Conservation (phyloP, 2,113 vertebrate genomes). For the Pavo muticus region DNA sequence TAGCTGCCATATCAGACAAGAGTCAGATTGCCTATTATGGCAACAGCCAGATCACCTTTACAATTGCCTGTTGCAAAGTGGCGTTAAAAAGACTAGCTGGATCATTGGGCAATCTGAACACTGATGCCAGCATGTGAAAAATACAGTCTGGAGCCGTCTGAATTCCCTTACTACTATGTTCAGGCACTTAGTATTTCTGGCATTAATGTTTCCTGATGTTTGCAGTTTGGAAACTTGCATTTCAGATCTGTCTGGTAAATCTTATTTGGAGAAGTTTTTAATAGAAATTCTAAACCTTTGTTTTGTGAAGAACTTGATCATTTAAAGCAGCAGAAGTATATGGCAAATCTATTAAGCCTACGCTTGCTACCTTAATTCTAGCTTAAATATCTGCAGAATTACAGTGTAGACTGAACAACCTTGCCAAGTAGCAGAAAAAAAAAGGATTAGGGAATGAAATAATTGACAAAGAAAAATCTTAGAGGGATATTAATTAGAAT, state of each 20-base stretch:
- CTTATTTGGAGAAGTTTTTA: not conserved
- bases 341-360: not conserved
- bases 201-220: not conserved
- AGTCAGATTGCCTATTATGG: slow-evolving; percentile 55
- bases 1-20: not conserved
- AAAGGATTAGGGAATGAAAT: not conserved
- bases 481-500: not conserved
- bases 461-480: not conserved
- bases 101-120: not conserved
- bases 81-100: slow-evolving; percentile 58
- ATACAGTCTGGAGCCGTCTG: slow-evolving; percentile 1
- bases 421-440: not conserved
- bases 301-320: not conserved
- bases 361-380: not conserved
- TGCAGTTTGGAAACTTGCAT: not conserved
- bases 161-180: not conserved
- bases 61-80: slow-evolving; percentile 57
- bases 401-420: not conserved
- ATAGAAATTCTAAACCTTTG: not conserved
- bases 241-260: not conserved
- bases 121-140: slow-evolving; percentile 11
- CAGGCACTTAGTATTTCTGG: not conserved
- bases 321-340: not conserved
- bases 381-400: not conserved
- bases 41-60: slow-evolving; percentile 27